Percentiles rank a stretch among this genome's conserved stretches.
These are phyloP conservation scores for Chironomus tepperi DNA, from an alignment of 1,140 invertebrate genomes.

Conservation along the genomic window DNA sequence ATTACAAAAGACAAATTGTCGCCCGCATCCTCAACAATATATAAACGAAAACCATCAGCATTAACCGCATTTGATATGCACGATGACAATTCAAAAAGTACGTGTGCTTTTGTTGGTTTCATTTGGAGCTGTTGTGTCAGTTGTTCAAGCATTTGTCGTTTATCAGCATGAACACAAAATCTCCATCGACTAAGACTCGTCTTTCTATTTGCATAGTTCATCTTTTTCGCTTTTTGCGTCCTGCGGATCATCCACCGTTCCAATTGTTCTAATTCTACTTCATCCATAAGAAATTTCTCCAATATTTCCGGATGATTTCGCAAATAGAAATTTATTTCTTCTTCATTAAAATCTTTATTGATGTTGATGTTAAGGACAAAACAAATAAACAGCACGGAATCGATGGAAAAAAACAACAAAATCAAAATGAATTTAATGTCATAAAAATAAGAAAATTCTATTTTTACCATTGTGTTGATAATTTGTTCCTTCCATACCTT, in stretches of 20 bases:
- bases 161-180: slow-evolving; percentile 54
- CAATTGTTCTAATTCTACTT: slow-evolving; percentile 47
- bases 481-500: not conserved
- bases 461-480: not conserved
- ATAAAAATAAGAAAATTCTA: not conserved
- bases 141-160: slow-evolving; percentile 52
- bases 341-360: not conserved
- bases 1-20: slow-evolving; percentile 27
- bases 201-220: slow-evolving; percentile 39
- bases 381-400: not conserved
- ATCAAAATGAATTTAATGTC: not conserved
- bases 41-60: slow-evolving; percentile 49
- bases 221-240: slow-evolving; percentile 42
- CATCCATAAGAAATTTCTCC: slow-evolving; percentile 46
- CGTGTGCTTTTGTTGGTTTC: slow-evolving; percentile 45
- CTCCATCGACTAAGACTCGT: slow-evolving; percentile 48
- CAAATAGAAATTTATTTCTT: slow-evolving; percentile 36
- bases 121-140: slow-evolving; percentile 47
- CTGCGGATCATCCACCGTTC: slow-evolving; percentile 51
- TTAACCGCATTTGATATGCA: slow-evolving; percentile 52
- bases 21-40: slow-evolving; percentile 38
- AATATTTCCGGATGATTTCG: slow-evolving; percentile 47
- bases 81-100: slow-evolving; percentile 50
- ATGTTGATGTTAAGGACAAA: not conserved
- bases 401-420: not conserved